Evolutionary conservation across 2,113 vertebrate species (phyloP), one percentile per base, ranked within the genome.

Genomic region (Tonatia bakeri): DNA sequence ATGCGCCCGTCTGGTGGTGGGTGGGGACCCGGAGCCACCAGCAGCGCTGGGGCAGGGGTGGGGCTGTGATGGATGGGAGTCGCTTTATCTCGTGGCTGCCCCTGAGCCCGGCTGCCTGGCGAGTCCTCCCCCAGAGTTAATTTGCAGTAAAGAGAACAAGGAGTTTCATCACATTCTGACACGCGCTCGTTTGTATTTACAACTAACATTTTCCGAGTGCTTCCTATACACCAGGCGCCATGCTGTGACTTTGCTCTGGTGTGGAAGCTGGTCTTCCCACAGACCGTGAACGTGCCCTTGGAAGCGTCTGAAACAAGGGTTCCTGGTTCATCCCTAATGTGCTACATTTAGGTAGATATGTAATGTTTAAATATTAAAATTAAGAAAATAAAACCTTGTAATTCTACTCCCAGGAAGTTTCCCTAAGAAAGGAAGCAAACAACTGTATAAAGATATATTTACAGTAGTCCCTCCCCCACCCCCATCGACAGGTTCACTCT

Each of bases 131-230:
- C 80, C 31, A 56, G 33, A 95, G 77, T 96, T 91, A 86, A 95
- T 93, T 72, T 90, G 94, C 50, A 96, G 82, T n/a, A 56, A 97
- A 94, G 90, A 97, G 94, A 96, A 95, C 96, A 96, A 93, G 94
- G 92, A 91, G 87, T 94, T 95, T 96, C 96, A 82, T 90, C 69
- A 92, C 94, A 90, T 70, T 6, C 69, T n/a, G 87, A 84, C 94
- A 90, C 13, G 5, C 0, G 5, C 83, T 72, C 15, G 1, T 92
- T 75, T 76, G 87, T 50, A 64, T 91, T 70, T 80, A 82, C 50
- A 83, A 10, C 36, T 22, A n/a, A 59, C 47, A 24, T 19, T n/a
- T 88, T 59, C 13, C 33, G 28, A 82, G 50, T 0, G 20, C n/a
- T 64, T 81, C 70, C 26, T 19, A 1, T 20, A 5, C 20, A 64